These are phyloP conservation scores for Pandion haliaetus DNA, from an alignment of 2,113 vertebrate species.

Conservation along the genomic window DNA sequence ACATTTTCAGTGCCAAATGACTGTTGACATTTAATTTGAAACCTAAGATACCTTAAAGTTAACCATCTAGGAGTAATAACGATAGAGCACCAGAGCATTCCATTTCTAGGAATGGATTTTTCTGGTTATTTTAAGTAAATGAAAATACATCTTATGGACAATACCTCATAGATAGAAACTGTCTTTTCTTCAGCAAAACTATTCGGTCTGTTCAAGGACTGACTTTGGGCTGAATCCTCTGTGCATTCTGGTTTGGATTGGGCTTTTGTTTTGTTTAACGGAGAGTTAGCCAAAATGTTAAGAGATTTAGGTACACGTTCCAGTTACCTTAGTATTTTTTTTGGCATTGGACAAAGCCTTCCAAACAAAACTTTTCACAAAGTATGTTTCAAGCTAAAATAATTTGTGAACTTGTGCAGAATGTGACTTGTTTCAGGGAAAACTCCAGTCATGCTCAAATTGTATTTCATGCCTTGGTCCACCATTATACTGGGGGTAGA, in stretches of 20 bases:
- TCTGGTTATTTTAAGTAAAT: conserved; percentile 22
- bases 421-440: not conserved
- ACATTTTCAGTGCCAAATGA: conserved; percentile 34
- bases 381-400: not conserved
- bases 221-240: not conserved
- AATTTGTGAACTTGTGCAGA: not conserved
- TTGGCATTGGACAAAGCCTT: not conserved
- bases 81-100: not conserved
- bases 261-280: not conserved
- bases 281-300: not conserved
- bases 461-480: not conserved
- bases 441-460: not conserved
- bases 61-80: conserved; percentile 16
- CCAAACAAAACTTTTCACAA: not conserved
- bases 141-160: not conserved
- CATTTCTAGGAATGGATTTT: conserved; percentile 13
- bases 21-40: conserved; percentile 51
- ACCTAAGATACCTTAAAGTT: conserved; percentile 9
- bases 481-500: not conserved
- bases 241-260: not conserved
- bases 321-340: not conserved
- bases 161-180: not conserved
- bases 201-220: not conserved
- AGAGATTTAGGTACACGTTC: not conserved
- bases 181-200: not conserved